These are phyloP conservation scores for Piezodorus guildinii DNA, from an alignment of 1,140 invertebrate species.

Conservation along the genomic window DNA sequence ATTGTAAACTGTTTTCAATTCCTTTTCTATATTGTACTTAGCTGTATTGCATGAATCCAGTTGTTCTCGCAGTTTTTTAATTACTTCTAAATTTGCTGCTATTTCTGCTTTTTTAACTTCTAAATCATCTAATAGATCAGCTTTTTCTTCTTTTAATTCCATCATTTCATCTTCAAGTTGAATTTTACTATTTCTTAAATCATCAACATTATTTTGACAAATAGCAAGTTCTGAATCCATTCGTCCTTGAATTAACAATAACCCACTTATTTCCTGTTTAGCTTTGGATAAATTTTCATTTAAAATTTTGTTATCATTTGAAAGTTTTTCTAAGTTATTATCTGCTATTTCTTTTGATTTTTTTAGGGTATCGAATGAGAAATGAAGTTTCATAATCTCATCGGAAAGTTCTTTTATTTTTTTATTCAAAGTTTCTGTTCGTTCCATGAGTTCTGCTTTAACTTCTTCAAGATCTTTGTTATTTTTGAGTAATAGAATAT, in stretches of 20 bases:
- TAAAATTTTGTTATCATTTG: neutral
- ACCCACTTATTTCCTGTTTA: neutral
- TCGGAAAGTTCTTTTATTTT: neutral
- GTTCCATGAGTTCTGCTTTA: neutral
- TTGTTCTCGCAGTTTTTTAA: neutral
- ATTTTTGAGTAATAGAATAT: neutral
- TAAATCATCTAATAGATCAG: neutral
- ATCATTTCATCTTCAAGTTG: neutral
- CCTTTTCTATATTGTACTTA: neutral
- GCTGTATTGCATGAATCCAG: neutral
- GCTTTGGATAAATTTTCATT: neutral
- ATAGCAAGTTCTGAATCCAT: neutral
- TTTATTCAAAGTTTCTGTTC: neutral
- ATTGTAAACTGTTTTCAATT: neutral
- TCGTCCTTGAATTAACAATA: neutral
- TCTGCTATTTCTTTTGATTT: neutral
- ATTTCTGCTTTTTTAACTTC: conserved; percentile 1
- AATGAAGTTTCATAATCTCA: neutral
- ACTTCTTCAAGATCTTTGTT: neutral
- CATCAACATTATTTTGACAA: neutral
- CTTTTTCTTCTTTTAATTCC: neutral
- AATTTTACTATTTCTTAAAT: neutral
- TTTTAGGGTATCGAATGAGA: neutral
- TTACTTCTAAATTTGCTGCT: neutral
- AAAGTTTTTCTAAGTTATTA: neutral